Percentiles rank a stretch among this genome's conserved stretches.
phyloP scores from a whole-genome alignment of 2,113 vertebrate genomes.

The Pyrgilauda ruficollis region DNA sequence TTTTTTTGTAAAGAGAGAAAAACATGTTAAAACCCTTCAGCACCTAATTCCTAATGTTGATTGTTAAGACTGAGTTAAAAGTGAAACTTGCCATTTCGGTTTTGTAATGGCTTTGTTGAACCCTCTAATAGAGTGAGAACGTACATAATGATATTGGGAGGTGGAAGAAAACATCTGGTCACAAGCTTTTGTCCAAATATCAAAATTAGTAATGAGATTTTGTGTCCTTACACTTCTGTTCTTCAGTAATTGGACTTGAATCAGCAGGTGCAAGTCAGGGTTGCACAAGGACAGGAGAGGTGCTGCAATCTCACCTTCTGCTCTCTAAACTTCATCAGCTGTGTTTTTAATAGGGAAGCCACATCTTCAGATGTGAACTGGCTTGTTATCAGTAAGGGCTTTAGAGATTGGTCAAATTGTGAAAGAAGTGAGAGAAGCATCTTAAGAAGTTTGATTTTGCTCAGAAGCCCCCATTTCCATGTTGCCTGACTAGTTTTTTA shows the following conservation, averaged over 20 bases:
- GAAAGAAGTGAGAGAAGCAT: neutral
- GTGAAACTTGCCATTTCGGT: neutral
- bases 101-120: neutral
- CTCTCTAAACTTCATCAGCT: neutral
- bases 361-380: neutral
- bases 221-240: neutral
- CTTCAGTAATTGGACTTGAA: neutral
- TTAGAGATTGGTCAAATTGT: neutral
- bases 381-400: neutral
- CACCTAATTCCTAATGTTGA: neutral
- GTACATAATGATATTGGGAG: neutral
- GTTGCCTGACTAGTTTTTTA: neutral
- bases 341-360: neutral
- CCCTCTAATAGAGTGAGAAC: neutral
- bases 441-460: neutral
- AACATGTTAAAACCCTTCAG: neutral
- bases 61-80: neutral
- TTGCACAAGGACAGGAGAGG: neutral
- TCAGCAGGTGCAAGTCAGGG: neutral
- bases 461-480: neutral
- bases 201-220: neutral
- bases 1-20: neutral
- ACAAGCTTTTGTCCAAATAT: neutral
- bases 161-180: neutral
- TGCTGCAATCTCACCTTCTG: neutral